Base-by-base conservation (phyloP, 2,888 invertebrate genomes). In the Hirtodrosophila confusa region DNA sequence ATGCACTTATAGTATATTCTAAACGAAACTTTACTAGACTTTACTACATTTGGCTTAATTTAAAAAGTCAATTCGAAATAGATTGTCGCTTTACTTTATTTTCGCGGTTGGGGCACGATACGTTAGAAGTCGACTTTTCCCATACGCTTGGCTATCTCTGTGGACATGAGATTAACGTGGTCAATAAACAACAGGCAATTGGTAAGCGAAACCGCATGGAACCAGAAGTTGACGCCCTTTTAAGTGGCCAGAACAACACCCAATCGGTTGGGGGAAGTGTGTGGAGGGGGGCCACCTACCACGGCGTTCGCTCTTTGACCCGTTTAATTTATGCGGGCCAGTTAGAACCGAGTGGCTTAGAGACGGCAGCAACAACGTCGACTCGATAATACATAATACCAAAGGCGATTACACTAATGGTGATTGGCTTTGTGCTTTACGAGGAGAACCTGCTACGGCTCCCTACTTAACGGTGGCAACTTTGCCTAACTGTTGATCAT, bases 321-420 rank as follows among this genome's bases (percentile, higher is more conserved):
- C 62, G 71, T 71, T 84, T 80, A 86, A 86, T 84, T 86, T 86
- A 83, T 83, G 82, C 76, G 71, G 56, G 57, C 48, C 44, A 53
- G 50, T 49, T 47, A 65, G 43, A 51, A 31, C 39, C 24, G 51
- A 64, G 72, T 62, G 65, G 71, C 82, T 71, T 65, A 66, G 57
- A 23, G 47, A 49, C 57, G 55, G 45, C 35, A 24, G 56, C 60
- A 6, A 48, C 66, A 50, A 56, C 60, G 24, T 45, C 48, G 54
- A 75, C 68, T 53, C 76, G 80, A 86, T 78, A 82, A 80, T 80
- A 73, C 76, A 69, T 85, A 83, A 80, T 87, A 85, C 82, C 69
- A 78, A 82, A 84, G 78, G 74, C 88, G 87, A 83, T 83, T 87
- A 87, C 82, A 79, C 88, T 87, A 83, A 83, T 83, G 83, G 86